Percentiles rank a stretch among this genome's conserved stretches.
These are phyloP conservation scores for Pagetopsis macropterus DNA, from an alignment of 2,797 vertebrate genomes.

Conservation along the genomic window DNA sequence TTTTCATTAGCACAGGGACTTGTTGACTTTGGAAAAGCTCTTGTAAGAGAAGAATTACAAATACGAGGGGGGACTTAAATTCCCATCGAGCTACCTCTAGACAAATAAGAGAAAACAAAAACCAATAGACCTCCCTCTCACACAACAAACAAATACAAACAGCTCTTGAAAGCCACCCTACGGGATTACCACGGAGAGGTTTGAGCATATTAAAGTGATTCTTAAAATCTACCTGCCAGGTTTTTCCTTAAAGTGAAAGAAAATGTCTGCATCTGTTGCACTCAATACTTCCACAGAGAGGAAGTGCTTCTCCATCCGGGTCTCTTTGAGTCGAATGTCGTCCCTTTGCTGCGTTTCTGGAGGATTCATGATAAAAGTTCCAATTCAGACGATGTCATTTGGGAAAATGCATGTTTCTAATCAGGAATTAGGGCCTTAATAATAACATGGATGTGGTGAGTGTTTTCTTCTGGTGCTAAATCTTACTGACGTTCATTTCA, in stretches of 20 bases:
- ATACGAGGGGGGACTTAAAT: conserved; percentile 45
- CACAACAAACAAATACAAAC: conserved; percentile 30
- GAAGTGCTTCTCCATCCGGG: background rate
- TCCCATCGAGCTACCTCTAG: conserved; percentile 37
- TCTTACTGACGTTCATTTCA: conserved; percentile 69
- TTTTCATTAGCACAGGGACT: conserved; percentile 39
- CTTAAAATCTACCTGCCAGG: conserved; percentile 13
- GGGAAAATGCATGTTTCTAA: conserved; percentile 69
- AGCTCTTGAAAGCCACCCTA: conserved; percentile 29
- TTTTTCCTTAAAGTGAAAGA: background rate
- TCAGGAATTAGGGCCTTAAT: conserved; percentile 73
- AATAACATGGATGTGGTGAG: conserved; percentile 69
- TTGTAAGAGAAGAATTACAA: conserved; percentile 55
- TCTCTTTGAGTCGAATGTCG: conserved; percentile 20
- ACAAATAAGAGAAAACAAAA: conserved; percentile 51
- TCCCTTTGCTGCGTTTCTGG: conserved; percentile 46
- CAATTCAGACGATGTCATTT: conserved; percentile 67
- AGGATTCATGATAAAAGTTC: conserved; percentile 77
- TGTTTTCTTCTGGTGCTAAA: conserved; percentile 63
- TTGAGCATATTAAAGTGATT: conserved; percentile 9
- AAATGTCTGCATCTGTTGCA: conserved; percentile 24
- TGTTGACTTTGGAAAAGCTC: conserved; percentile 55
- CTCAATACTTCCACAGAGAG: conserved; percentile 15
- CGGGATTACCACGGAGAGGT: conserved; percentile 45
- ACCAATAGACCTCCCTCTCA: conserved; percentile 29